Percentiles rank a stretch among this genome's conserved stretches.
These are phyloP conservation scores for Drosophila tripunctata DNA, from an alignment of 2,888 invertebrate species.

Conservation along the genomic window DNA sequence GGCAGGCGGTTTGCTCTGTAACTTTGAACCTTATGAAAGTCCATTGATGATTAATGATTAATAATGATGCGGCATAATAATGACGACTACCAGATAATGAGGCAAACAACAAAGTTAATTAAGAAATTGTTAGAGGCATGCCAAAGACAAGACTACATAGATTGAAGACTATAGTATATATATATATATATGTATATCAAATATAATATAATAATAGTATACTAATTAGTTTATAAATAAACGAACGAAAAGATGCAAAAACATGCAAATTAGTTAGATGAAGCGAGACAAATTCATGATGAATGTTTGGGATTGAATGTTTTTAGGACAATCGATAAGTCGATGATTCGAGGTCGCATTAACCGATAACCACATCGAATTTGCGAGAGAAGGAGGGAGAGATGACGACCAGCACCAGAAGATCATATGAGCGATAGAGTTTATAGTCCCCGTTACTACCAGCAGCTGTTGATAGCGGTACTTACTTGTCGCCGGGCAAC, in stretches of 20 bases:
- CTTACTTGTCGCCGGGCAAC: conserved; percentile 68
- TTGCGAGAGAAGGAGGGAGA: neutral
- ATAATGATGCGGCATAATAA: conserved; percentile 40
- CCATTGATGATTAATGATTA: conserved; percentile 39
- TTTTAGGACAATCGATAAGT: conserved; percentile 16
- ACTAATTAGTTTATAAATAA: conserved; percentile 25
- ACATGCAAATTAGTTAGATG: conserved; percentile 38
- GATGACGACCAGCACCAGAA: conserved; percentile 28
- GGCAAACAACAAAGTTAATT: conserved; percentile 57
- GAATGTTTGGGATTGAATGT: conserved; percentile 2
- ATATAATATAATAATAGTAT: conserved; percentile 1
- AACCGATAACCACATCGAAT: conserved; percentile 43
- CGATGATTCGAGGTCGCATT: conserved; percentile 30
- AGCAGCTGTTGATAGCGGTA: conserved; percentile 58
- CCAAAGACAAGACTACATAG: conserved; percentile 39
- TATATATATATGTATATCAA: neutral
- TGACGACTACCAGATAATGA: conserved; percentile 42
- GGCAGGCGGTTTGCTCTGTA: neutral
- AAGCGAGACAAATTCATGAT: conserved; percentile 29
- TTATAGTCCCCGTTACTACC: conserved; percentile 1
- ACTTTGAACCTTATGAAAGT: conserved; percentile 18
- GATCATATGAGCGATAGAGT: neutral
- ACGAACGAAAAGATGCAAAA: conserved; percentile 26
- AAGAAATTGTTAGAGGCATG: conserved; percentile 65
- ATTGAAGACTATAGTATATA: neutral